Conservation (phyloP, 2,888 invertebrate species). For the Drosophila pegasa region DNA sequence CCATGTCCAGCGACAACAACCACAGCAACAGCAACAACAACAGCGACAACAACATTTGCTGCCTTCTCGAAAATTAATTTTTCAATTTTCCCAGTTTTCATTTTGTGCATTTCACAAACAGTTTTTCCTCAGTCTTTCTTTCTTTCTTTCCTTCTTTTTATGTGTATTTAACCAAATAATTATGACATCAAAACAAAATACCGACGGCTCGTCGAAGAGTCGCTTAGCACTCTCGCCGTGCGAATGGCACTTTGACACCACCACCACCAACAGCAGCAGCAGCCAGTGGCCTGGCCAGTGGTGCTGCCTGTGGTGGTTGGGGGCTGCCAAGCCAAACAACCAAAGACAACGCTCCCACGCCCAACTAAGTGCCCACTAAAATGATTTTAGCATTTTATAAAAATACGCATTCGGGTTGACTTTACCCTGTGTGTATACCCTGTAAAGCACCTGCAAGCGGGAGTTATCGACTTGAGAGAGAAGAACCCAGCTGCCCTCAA, state of each 20-base stretch:
- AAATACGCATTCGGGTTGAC: constrained; percentile 36
- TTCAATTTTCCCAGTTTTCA: constrained; percentile 57
- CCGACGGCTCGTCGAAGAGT: constrained; percentile 59
- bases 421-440: constrained; percentile 40
- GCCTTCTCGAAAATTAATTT: constrained; percentile 43
- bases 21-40: constrained; percentile 19
- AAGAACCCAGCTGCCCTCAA: too few relatives aligned
- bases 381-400: constrained; percentile 63
- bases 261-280: constrained; percentile 20
- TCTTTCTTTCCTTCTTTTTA: constrained; percentile 16
- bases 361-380: constrained; percentile 73
- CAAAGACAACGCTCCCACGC: constrained; percentile 15
- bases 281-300: constrained; percentile 11
- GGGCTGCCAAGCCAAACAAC: constrained; percentile 67
- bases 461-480: too few relatives aligned
- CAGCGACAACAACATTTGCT: constrained; percentile 23
- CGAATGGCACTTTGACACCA: constrained; percentile 60
- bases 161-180: constrained; percentile 75
- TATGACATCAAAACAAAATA: constrained; percentile 76
- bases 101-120: constrained; percentile 25
- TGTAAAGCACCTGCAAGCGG: constrained; percentile 14
- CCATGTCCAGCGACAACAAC: constrained; percentile 61
- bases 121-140: constrained; percentile 9
- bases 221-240: constrained; percentile 62
- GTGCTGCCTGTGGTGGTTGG: neutral